Conservation (phyloP, 2,888 invertebrate genomes). For the Leptogaster cylindrica region DNA sequence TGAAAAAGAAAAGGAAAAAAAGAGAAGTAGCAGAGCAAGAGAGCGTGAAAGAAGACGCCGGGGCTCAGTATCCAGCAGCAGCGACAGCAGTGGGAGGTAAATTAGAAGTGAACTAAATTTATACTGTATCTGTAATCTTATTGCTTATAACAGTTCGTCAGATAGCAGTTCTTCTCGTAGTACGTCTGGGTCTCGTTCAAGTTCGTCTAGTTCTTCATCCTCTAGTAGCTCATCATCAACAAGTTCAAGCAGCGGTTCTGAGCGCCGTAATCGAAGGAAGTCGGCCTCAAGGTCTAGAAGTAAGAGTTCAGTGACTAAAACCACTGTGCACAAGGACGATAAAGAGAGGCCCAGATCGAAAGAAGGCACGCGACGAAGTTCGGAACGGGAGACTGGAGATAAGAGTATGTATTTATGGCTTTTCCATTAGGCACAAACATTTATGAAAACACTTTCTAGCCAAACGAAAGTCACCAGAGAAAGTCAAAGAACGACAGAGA, state of each 20-base stretch:
- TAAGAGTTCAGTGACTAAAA: constrained; percentile 59
- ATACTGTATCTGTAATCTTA: neutral
- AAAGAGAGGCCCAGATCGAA: constrained; percentile 53
- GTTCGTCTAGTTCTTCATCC: constrained; percentile 70
- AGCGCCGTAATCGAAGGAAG: constrained; percentile 72
- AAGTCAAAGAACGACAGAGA: constrained; percentile 53
- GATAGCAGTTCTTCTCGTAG: constrained; percentile 83
- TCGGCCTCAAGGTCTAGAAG: constrained; percentile 58
- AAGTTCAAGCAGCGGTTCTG: constrained; percentile 71
- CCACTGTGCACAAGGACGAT: constrained; percentile 59
- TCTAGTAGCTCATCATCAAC: constrained; percentile 69
- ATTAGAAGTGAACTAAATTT: neutral
- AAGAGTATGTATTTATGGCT: neutral
- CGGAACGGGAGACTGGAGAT: constrained; percentile 43
- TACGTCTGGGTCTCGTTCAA: constrained; percentile 78
- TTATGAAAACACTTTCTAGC: constrained; percentile 2
- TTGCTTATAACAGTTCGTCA: constrained; percentile 70
- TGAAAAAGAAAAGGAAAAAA: constrained; percentile 77
- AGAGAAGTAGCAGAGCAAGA: constrained; percentile 50
- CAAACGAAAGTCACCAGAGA: constrained; percentile 50
- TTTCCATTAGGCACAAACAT: neutral
- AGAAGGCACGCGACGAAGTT: constrained; percentile 41
- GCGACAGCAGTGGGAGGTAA: constrained; percentile 77
- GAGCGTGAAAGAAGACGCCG: constrained; percentile 59
- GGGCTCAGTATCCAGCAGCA: constrained; percentile 77